A percentile compares a stretch with the other conserved stretches of the same genome.
Evolutionary conservation across 2,113 vertebrate genomes (phyloP).

Genomic region (Alces alces): DNA sequence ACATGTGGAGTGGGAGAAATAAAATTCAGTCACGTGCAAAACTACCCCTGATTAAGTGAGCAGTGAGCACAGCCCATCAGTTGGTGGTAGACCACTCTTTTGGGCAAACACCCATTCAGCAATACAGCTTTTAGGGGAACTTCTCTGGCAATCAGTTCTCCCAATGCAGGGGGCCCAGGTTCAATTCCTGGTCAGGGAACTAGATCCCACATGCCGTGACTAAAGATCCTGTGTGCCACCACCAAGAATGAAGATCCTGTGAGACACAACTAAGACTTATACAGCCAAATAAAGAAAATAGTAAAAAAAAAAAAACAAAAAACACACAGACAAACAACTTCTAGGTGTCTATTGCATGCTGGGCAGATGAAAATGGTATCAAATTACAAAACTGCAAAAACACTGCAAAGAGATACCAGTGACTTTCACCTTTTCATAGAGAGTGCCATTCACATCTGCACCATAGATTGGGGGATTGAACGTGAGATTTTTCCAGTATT

Average conservation of each 20-base stretch:
- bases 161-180: not conserved
- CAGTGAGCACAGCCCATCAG: not conserved
- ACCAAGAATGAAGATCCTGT: not conserved
- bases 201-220: not conserved
- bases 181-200: not conserved
- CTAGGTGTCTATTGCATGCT: not conserved
- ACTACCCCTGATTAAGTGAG: not conserved
- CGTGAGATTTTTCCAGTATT: conserved; percentile 98
- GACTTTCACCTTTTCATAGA: conserved; percentile 90
- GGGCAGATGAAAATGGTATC: not conserved
- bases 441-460: conserved; percentile 93
- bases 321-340: not conserved
- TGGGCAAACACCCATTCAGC: not conserved
- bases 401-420: not conserved
- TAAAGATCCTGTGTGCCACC: not conserved
- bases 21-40: conserved; percentile 49
- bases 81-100: not conserved
- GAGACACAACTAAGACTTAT: not conserved
- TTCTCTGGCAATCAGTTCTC: not conserved
- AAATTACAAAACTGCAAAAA: not conserved
- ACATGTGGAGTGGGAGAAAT: conserved; percentile 47
- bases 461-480: conserved; percentile 97
- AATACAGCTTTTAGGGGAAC: not conserved
- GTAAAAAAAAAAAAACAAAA: not conserved
- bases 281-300: not conserved